Percentiles rank a stretch among this genome's conserved stretches.
phyloP scores from a whole-genome alignment of 2,888 invertebrate species.

The Andricus quercusramuli region DNA sequence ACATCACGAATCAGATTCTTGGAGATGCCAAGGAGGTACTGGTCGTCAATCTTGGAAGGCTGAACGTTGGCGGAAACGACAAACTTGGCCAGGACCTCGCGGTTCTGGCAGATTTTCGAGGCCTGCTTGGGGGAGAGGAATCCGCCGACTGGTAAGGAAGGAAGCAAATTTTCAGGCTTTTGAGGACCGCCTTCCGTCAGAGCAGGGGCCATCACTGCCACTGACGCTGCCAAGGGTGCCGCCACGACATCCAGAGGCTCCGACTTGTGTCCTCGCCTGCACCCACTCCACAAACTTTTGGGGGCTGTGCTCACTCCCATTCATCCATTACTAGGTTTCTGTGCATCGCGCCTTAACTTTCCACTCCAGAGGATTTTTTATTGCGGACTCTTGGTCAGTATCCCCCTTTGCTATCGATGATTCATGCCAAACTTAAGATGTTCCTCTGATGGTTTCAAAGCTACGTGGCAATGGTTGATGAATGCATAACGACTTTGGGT shows the following conservation, averaged over 20 bases:
- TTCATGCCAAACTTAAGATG: neutral
- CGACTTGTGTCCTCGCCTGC: constrained; percentile 69
- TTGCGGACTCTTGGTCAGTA: neutral
- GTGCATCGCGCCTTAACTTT: constrained; percentile 39
- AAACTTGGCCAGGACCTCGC: constrained; percentile 76
- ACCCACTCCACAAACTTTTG: constrained; percentile 70
- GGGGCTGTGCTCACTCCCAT: constrained; percentile 76
- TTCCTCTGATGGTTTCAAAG: neutral
- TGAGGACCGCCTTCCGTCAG: constrained; percentile 86
- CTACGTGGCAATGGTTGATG: neutral
- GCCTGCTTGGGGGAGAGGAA: constrained; percentile 77
- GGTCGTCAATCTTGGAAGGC: constrained; percentile 76
- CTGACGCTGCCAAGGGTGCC: constrained; percentile 77
- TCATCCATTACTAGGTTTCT: constrained; percentile 72
- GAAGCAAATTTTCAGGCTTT: constrained; percentile 77
- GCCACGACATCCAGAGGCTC: constrained; percentile 78
- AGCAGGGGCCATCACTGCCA: constrained; percentile 96
- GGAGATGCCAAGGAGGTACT: constrained; percentile 75
- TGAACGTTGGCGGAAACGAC: constrained; percentile 77
- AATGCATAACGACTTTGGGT: neutral
- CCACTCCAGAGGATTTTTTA: neutral
- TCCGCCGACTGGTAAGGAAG: constrained; percentile 74
- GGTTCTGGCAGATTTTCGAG: constrained; percentile 75
- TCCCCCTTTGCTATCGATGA: neutral
- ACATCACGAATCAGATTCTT: constrained; percentile 77